Evolutionary conservation across 2,888 invertebrate species (phyloP).

Genomic region (Pegoplata infirma): DNA sequence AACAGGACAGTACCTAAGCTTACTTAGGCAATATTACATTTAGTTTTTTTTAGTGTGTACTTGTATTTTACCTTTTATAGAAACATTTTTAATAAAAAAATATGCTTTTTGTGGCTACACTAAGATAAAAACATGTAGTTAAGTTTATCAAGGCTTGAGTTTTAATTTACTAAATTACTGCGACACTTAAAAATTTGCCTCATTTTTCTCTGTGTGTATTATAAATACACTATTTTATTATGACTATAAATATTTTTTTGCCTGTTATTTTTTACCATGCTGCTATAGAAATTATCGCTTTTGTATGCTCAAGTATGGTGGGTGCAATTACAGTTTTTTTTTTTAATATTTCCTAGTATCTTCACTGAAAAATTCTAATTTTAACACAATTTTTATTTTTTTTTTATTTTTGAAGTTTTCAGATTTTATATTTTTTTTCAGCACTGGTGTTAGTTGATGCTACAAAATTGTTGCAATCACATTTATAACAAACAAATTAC

Average conservation of each 20-base stretch:
- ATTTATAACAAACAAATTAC: slow-evolving; percentile 45
- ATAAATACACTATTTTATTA: background rate
- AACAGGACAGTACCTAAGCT: no score
- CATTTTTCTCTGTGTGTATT: no score
- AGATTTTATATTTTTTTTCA: slow-evolving; percentile 18
- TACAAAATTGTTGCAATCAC: slow-evolving; percentile 51
- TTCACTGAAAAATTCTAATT: slow-evolving; percentile 30
- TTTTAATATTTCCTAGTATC: background rate
- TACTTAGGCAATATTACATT: no score
- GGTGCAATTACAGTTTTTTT: slow-evolving; percentile 34
- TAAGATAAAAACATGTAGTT: no score
- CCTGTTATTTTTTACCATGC: slow-evolving; percentile 33
- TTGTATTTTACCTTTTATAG: no score
- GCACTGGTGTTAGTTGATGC: background rate
- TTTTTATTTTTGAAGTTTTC: slow-evolving; percentile 46
- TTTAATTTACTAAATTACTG: no score
- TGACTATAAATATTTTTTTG: slow-evolving; percentile 34
- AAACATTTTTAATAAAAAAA: no score
- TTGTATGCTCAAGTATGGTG: slow-evolving; percentile 2
- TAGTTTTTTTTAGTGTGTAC: no score
- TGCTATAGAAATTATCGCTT: background rate
- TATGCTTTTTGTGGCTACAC: no score
- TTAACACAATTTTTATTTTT: slow-evolving; percentile 18
- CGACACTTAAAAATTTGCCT: no score
- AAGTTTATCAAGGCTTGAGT: no score